These are phyloP conservation scores for Prunella strophiata DNA, from an alignment of 2,797 vertebrate species.

Conservation along the genomic window DNA sequence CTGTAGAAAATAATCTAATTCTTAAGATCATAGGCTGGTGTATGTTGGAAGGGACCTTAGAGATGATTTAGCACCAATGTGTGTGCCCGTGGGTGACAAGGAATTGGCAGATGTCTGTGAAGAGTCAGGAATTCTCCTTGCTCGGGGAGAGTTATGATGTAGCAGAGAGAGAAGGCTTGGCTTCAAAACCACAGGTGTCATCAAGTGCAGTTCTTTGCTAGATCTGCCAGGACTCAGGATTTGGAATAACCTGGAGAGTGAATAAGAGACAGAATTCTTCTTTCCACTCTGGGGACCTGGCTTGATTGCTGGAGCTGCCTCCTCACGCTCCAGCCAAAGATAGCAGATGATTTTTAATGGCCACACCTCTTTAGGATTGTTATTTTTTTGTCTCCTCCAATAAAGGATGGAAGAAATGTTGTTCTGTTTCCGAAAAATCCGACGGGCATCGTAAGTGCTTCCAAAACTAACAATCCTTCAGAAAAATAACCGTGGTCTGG, in stretches of 20 bases:
- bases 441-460: neutral
- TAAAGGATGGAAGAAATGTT: neutral
- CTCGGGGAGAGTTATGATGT: neutral
- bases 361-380: neutral
- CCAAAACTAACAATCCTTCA: conserved; percentile 30
- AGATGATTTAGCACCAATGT: neutral
- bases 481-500: neutral
- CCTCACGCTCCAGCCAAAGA: neutral
- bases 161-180: neutral
- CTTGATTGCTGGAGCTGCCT: conserved; percentile 14
- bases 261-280: neutral
- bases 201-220: neutral
- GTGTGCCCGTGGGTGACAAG: neutral
- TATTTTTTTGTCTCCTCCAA: conserved; percentile 27
- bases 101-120: neutral
- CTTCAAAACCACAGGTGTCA: neutral
- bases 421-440: neutral
- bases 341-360: conserved; percentile 23
- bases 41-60: neutral
- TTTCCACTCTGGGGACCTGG: neutral
- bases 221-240: neutral
- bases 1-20: neutral
- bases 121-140: neutral
- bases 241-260: neutral
- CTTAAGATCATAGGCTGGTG: neutral